Evolutionary conservation across 2,113 vertebrate species (phyloP).

Genomic region (Phyllostomus hastatus): DNA sequence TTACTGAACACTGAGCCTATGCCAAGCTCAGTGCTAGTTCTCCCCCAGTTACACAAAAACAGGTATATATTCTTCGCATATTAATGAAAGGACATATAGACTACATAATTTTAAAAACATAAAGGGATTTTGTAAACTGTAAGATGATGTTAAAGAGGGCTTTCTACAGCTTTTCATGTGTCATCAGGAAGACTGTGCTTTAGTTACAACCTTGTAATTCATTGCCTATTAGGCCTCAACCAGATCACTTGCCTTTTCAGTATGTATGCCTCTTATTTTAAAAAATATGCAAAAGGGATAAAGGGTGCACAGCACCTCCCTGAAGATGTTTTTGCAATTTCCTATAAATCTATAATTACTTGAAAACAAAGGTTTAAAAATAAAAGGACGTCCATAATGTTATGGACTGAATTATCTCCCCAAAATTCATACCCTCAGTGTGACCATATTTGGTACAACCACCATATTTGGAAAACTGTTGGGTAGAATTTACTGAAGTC

Average conservation of each 20-base stretch:
- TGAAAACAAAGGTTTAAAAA: constrained; percentile 8
- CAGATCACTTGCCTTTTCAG: not conserved
- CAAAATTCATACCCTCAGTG: not conserved
- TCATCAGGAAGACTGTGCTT: not conserved
- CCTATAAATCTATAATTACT: not conserved
- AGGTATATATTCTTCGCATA: not conserved
- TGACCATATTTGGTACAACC: not conserved
- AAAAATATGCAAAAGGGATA: not conserved
- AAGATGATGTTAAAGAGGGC: not conserved
- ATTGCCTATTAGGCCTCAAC: not conserved
- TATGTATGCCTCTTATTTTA: not conserved
- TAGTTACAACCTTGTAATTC: not conserved
- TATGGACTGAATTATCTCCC: not conserved
- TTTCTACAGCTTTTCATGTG: not conserved
- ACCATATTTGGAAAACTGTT: not conserved
- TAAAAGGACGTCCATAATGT: not conserved
- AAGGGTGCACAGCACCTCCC: not conserved
- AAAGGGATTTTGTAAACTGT: not conserved
- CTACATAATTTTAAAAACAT: not conserved
- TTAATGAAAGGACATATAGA: not conserved
- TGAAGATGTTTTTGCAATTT: not conserved
- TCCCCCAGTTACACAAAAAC: not conserved
- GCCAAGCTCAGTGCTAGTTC: not conserved
- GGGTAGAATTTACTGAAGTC: not conserved
- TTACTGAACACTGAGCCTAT: not conserved